Evolutionary conservation across 2,888 invertebrate species (phyloP), one percentile per base, ranked within the genome.

Genomic region (Amphimallon solstitiale): DNA sequence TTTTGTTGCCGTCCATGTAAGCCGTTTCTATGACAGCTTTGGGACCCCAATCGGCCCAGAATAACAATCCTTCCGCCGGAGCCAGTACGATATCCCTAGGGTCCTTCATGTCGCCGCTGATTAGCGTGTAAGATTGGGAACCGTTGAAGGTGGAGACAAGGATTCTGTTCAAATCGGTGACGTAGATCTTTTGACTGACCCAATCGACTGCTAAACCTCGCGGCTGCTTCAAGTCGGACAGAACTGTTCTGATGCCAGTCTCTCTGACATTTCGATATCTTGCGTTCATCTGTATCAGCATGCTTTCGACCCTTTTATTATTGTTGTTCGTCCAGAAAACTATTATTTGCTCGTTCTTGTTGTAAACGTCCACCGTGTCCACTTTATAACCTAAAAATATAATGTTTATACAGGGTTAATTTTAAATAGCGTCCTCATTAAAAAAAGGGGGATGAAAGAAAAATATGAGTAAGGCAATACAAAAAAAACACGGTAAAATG

Each of bases 201-300:
- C 89, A 89, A 82, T 93, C 93, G 40, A 93, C 84, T 4, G 92
- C 90, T 59, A 94, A 83, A 43, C 92, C 93, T 76, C 92, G 88
- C 0, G 93, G 90, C 71, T 87, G 86, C 62, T 86, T 85, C 51
- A 88, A 80, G 60, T 85, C 85, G 9, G 82, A 84, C 37, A 88
- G 54, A 17, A 82, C 72, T 0, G 80, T 80, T 21, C 73, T 56
- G 23, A 72, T 71, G 17, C 71, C 68, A 1, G 71, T 62, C 17
- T 71, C 72, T 7, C 72, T 62, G 14, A 66, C 68, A 4, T 65
- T 62, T 43, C 73, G 71, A 15, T 68, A 61, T 45, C 67, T 34
- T n/a, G 40, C 75, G 21, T 67, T 72, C 3, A 79, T 68, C 35
- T 77, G 76, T 4, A 81, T 72, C n/a, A 73, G 70, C 72, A 80